Percentiles rank a stretch among this genome's conserved stretches.
These are phyloP conservation scores for Pachycephus smyrnensis DNA, from an alignment of 2,888 invertebrate species.

Conservation along the genomic window DNA sequence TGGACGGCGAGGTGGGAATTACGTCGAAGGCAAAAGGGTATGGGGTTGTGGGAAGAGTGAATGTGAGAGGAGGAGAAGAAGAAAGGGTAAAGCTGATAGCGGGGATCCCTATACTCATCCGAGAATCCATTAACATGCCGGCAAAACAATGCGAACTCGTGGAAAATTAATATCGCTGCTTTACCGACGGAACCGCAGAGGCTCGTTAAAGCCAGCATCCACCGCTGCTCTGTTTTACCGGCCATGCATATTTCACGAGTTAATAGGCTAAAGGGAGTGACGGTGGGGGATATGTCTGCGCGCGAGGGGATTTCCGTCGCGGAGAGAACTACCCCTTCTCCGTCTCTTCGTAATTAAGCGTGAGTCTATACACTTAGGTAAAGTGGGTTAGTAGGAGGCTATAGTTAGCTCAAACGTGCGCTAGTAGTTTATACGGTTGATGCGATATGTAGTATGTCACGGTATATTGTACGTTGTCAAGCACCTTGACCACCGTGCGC, in stretches of 20 bases:
- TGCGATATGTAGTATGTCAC: neutral
- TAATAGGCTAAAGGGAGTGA: neutral
- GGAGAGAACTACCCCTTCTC: conserved; percentile 35
- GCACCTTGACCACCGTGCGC: neutral
- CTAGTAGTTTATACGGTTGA: neutral
- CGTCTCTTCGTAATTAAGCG: conserved; percentile 51
- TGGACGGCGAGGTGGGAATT: neutral
- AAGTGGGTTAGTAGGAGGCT: conserved; percentile 44
- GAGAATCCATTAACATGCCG: neutral
- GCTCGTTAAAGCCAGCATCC: neutral
- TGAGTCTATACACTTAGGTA: conserved; percentile 47
- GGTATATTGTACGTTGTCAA: neutral
- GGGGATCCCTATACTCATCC: neutral
- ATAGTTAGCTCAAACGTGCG: conserved; percentile 4
- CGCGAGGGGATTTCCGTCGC: conserved; percentile 21
- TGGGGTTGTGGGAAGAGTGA: neutral
- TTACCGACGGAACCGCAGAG: neutral
- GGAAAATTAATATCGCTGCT: neutral
- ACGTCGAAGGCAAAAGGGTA: neutral
- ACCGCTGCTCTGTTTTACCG: neutral
- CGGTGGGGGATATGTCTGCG: conserved; percentile 8
- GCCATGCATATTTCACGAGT: neutral
- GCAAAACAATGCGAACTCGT: neutral
- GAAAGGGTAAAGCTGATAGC: neutral
- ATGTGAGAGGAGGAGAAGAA: neutral